Percentiles rank a stretch among this genome's conserved stretches.
Conservation (phyloP, 2,113 vertebrate genomes). For the Gila orcuttii region DNA sequence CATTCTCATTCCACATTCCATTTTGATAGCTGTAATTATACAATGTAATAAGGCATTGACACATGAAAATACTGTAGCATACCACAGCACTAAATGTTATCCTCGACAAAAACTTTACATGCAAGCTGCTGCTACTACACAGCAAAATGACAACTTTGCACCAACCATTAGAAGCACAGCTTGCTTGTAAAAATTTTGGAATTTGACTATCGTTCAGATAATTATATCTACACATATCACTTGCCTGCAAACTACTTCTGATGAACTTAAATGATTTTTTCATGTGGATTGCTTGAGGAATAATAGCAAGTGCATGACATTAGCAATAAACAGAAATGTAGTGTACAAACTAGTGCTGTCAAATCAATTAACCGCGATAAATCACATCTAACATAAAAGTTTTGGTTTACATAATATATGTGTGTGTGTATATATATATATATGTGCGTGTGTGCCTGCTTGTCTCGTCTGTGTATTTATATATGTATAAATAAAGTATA, state of each 20-base stretch:
- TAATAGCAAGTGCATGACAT: not conserved
- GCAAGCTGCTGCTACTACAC: slow-evolving; percentile 18
- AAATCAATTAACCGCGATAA: no score
- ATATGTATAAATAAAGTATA: no score
- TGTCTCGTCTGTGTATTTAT: no score
- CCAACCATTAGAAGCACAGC: not conserved
- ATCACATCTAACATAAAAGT: no score
- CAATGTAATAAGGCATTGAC: not conserved
- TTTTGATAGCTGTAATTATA: slow-evolving; percentile 1
- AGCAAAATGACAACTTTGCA: not conserved
- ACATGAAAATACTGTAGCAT: not conserved
- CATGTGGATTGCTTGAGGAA: not conserved
- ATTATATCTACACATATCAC: not conserved
- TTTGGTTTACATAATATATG: no score
- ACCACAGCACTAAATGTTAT: slow-evolving; percentile 3
- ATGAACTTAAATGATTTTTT: not conserved
- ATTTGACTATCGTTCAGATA: not conserved
- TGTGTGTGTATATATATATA: no score
- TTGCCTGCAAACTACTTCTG: not conserved
- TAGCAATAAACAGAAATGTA: not conserved
- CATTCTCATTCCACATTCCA: not conserved
- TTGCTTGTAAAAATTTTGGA: not conserved
- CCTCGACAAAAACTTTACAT: slow-evolving; percentile 4
- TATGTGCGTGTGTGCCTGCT: no score
- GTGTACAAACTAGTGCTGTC: not conserved